Conservation (phyloP, 2,113 vertebrate species). For the Oreotragus oreotragus region DNA sequence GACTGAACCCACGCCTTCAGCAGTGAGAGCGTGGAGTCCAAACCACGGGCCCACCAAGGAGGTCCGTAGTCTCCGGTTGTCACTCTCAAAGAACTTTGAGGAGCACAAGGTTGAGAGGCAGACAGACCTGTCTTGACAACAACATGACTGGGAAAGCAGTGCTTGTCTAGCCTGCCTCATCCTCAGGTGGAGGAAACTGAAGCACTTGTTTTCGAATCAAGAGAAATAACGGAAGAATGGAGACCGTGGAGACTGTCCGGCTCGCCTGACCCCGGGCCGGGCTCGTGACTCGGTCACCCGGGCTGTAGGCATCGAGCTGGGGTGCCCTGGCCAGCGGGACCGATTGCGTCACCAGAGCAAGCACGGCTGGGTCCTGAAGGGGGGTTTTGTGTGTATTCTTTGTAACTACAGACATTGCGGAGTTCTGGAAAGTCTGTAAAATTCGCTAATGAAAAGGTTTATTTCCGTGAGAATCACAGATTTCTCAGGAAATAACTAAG, state of each 20-base stretch:
- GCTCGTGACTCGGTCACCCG: not conserved
- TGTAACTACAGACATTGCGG: not conserved
- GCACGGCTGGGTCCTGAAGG: no score
- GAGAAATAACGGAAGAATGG: not conserved
- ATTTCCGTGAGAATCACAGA: not conserved
- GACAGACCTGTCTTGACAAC: not conserved
- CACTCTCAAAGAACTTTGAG: not conserved
- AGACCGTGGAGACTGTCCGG: no score
- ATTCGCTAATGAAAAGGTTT: not conserved
- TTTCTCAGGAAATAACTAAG: not conserved
- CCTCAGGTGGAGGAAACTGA: not conserved
- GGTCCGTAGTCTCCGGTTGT: accelerated
- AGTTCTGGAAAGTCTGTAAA: not conserved
- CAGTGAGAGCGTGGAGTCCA: not conserved
- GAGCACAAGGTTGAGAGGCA: not conserved
- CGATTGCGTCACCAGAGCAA: not conserved
- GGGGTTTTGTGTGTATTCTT: not conserved
- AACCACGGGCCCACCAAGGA: not conserved
- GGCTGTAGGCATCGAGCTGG: not conserved
- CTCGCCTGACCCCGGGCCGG: not conserved
- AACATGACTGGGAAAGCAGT: not conserved
- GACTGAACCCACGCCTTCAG: not conserved
- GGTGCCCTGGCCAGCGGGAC: not conserved
- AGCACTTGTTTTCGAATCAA: not conserved
- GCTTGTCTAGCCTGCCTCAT: not conserved